Evolutionary conservation across 2,888 invertebrate genomes (phyloP).

Genomic region (Limnephilus rhombicus): DNA sequence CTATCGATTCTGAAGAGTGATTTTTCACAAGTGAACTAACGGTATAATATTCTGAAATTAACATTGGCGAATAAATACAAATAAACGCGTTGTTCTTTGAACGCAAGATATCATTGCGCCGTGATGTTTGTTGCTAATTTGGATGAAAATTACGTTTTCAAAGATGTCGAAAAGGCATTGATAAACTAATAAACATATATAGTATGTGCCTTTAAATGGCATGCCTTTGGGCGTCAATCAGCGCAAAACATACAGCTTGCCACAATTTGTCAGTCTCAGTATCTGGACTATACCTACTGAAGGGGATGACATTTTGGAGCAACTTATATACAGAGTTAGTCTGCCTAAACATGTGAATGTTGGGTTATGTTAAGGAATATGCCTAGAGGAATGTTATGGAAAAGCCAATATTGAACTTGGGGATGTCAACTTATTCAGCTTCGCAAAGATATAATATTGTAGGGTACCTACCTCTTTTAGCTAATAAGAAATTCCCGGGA

Average conservation of each 20-base stretch:
- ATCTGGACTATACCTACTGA: not conserved
- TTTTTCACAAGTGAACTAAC: not conserved
- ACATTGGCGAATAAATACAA: not conserved
- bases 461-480: slow-evolving; percentile 16
- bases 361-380: slow-evolving; percentile 26
- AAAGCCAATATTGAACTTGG: slow-evolving; percentile 33
- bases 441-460: slow-evolving; percentile 31
- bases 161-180: not conserved
- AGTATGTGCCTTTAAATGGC: not conserved
- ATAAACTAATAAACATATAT: not conserved
- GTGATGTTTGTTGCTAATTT: not conserved
- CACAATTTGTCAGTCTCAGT: not conserved
- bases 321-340: not conserved
- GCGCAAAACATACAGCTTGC: not conserved
- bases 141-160: not conserved
- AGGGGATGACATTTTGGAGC: not conserved
- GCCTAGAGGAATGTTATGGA: not conserved
- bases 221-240: not conserved
- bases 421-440: slow-evolving; percentile 30
- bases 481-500: slow-evolving; percentile 12
- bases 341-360: not conserved
- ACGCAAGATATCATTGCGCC: not conserved
- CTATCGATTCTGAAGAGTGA: not conserved
- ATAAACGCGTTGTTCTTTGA: not conserved
- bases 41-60: too few species aligned